Evolutionary conservation across 1,140 invertebrate species (phyloP), one percentile per base, ranked within the genome.

Genomic region (Orius laevigatus): DNA sequence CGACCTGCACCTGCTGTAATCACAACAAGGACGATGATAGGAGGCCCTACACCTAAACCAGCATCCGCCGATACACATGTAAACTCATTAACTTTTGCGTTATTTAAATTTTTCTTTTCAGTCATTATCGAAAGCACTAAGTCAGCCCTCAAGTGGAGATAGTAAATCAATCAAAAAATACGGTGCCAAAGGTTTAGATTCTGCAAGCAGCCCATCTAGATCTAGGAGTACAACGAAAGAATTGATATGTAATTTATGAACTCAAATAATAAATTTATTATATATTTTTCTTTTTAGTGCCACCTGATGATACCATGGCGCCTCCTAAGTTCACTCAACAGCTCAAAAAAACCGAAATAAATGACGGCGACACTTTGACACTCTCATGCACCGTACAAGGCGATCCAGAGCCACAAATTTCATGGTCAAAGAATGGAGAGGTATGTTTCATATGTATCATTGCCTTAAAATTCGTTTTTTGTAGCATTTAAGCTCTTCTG

Each of bases 161-260:
- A 53, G 38, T 19, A 44, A 25, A 36, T 16, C 25, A 36, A 31
- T 43, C 10, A 89, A 85, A 65, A 86, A 87, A 59, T 90, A 91
- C 54, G 81, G 82, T 14, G 25, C 25, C 3, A 53, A 47, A 31
- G 38, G 32, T 12, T 31, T 45, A n/a, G 36, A 83, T 56, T 70
- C 79, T 6, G 74, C 75, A 8, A 78, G 78, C 35, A 80, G 76
- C 65, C 70, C 82, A 56, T 69, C 83, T 60, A 73, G 88, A 63
- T 91, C 87, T 9, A 76, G 88, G 55, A 90, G 81, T 62, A 74
- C 84, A 15, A 93, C 88, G 1, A 91, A 90, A 69, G 88, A 93
- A 68, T 65, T 93, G 52, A 78, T 85, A 60, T 69, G 85, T 89
- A 72, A 72, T 79, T 74, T 34, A 14, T 3, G 33, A 34, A 8